These are phyloP conservation scores for Meteorus colon DNA, from an alignment of 2,888 invertebrate genomes.

Conservation along the genomic window DNA sequence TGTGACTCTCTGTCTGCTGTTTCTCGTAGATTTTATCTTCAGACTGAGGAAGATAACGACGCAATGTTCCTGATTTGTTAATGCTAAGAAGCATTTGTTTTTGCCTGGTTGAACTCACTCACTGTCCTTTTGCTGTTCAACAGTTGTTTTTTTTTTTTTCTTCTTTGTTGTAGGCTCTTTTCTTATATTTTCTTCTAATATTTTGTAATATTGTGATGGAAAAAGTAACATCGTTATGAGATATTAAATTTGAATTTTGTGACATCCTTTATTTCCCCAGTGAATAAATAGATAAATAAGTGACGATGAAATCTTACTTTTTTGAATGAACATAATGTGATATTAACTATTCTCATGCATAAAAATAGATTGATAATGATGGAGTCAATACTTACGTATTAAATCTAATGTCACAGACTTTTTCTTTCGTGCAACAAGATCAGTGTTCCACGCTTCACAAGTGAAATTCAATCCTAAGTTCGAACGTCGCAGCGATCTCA, in stretches of 20 bases:
- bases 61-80: slow-evolving; percentile 61
- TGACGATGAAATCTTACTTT: background rate
- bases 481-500: slow-evolving; percentile 84
- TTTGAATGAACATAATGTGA: no score
- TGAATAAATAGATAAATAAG: background rate
- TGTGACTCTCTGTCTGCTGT: slow-evolving; percentile 34
- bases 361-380: background rate
- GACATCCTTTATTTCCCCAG: no score
- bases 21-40: slow-evolving; percentile 63
- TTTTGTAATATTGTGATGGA: no score
- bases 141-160: slow-evolving; percentile 1
- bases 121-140: background rate
- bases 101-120: slow-evolving; percentile 33
- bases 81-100: slow-evolving; percentile 60
- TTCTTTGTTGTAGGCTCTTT: background rate
- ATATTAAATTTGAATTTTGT: no score
- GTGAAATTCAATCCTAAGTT: slow-evolving; percentile 91
- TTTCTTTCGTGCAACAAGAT: slow-evolving; percentile 86
- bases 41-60: slow-evolving; percentile 61
- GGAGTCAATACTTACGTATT: slow-evolving; percentile 80
- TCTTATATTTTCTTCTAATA: background rate
- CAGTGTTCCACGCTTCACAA: slow-evolving; percentile 90
- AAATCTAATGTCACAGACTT: slow-evolving; percentile 85
- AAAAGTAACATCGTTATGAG: no score
- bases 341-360: no score